phyloP scores from a whole-genome alignment of 35 echinoderm and acorn worm genomes.

The Apostichopus japonicus region DNA sequence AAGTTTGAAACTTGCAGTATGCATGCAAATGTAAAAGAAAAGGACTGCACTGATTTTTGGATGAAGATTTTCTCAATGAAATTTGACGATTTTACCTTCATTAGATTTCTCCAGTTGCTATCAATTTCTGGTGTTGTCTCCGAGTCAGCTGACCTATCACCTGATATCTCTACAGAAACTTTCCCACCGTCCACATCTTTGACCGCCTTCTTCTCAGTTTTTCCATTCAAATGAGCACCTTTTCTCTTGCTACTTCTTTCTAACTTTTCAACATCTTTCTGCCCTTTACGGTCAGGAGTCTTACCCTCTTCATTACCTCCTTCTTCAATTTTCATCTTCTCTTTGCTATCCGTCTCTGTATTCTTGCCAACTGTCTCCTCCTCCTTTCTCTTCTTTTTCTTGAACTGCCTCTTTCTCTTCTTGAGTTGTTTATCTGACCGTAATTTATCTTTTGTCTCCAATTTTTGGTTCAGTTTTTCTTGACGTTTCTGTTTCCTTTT shows the following conservation, averaged over 20 bases:
- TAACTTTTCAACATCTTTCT: not conserved
- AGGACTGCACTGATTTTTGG: not conserved
- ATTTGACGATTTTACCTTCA: conserved; percentile 2
- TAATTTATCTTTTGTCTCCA: conserved; percentile 10
- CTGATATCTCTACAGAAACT: not conserved
- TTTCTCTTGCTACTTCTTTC: not conserved
- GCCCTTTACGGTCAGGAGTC: not conserved
- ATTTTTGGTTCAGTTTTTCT: not conserved
- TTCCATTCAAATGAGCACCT: not conserved
- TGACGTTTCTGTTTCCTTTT: conserved; percentile 27
- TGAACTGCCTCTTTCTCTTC: conserved; percentile 1
- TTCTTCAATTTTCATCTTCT: not conserved
- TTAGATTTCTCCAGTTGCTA: conserved; percentile 16
- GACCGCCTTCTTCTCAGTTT: not conserved
- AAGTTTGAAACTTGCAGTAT: too few relatives aligned
- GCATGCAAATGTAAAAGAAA: too few relatives aligned
- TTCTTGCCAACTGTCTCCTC: not conserved
- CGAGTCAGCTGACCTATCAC: not conserved
- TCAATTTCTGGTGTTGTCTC: not conserved
- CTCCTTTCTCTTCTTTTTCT: not conserved
- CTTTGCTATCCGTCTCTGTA: not conserved
- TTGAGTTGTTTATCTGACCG: not conserved
- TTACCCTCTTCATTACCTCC: not conserved
- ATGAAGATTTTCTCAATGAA: not conserved
- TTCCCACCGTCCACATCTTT: not conserved